phyloP scores from a whole-genome alignment of 2,113 vertebrate genomes.

The Anolis sagrei region DNA sequence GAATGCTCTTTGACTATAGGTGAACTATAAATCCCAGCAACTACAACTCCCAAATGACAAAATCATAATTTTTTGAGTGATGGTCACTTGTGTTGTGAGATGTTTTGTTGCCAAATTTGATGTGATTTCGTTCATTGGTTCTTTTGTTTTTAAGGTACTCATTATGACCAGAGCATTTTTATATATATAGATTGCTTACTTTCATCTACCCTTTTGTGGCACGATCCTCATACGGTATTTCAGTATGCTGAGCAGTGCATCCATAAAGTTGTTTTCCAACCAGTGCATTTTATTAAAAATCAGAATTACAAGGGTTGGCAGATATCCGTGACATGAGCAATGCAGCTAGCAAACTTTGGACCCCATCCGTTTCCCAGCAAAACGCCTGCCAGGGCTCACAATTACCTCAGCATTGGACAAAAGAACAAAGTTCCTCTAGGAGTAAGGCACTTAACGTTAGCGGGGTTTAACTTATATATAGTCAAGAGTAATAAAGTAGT shows the following conservation, averaged over 20 bases:
- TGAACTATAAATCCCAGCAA: too few relatives aligned
- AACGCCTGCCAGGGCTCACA: conserved; percentile 46
- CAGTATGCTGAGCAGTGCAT: fast-evolving
- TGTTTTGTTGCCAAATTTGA: too few relatives aligned
- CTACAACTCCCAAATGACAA: too few relatives aligned
- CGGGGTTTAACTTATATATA: background rate
- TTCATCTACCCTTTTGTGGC: conserved; percentile 11
- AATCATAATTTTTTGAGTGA: too few relatives aligned
- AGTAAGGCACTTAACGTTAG: background rate
- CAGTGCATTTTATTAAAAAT: conserved; percentile 17
- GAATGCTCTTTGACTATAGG: too few relatives aligned
- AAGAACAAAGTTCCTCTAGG: background rate
- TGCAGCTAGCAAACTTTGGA: conserved; percentile 15
- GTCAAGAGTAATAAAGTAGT: fast-evolving
- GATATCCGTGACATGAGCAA: conserved; percentile 33
- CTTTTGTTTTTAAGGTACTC: too few relatives aligned
- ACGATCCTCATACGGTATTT: conserved; percentile 7
- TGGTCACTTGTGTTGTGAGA: too few relatives aligned
- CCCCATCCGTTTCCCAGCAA: conserved; percentile 33
- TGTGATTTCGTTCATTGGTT: too few relatives aligned
- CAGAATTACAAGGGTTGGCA: conserved; percentile 37
- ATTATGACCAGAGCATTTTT: too few relatives aligned
- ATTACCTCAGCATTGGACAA: conserved; percentile 30
- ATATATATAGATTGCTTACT: conserved; percentile 3
- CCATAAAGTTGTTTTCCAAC: conserved; percentile 27